Conservation (phyloP, 2,113 vertebrate genomes). For the Chrysochloris asiatica region DNA sequence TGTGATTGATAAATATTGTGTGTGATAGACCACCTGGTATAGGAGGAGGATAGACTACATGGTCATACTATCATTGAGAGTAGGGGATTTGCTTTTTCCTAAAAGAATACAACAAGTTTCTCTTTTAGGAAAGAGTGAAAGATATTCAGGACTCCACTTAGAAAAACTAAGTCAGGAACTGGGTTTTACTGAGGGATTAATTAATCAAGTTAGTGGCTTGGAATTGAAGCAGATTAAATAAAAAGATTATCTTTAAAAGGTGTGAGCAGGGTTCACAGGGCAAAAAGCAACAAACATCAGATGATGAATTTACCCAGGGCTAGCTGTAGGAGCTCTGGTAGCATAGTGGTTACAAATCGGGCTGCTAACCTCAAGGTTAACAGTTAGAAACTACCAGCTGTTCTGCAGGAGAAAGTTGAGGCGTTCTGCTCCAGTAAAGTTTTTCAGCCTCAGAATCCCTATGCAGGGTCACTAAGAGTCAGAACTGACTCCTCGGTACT, state of each 20-base stretch:
- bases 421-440: too few species aligned
- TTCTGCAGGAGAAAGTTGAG: too few species aligned
- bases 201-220: not conserved
- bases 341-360: too few species aligned
- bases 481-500: too few species aligned
- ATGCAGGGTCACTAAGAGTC: too few species aligned
- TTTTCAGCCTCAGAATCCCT: too few species aligned
- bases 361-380: too few species aligned
- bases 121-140: not conserved
- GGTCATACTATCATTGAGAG: not conserved
- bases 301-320: not conserved
- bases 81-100: not conserved
- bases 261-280: not conserved
- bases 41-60: not conserved
- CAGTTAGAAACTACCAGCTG: too few species aligned
- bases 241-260: slow-evolving; percentile 1
- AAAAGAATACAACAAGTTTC: not conserved
- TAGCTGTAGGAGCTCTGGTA: too few species aligned
- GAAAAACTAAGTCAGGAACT: not conserved
- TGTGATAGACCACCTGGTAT: not conserved
- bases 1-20: not conserved
- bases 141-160: not conserved
- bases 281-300: not conserved
- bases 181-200: not conserved
- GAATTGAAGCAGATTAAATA: not conserved